phyloP scores from a whole-genome alignment of 1,140 invertebrate species.

The Delia radicum region DNA sequence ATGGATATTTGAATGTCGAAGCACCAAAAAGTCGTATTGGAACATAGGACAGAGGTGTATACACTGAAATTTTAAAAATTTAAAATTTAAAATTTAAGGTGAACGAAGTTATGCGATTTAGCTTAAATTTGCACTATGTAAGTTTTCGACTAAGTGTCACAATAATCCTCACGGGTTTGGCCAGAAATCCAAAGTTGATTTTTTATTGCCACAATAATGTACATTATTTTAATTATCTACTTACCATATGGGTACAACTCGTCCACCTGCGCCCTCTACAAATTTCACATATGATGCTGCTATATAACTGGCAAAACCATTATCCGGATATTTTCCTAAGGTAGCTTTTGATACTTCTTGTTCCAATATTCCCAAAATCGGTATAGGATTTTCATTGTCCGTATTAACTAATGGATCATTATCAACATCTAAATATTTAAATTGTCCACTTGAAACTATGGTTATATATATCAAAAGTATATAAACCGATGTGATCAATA shows the following conservation, averaged over 20 bases:
- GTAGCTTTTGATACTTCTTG: constrained; percentile 56
- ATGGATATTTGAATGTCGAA: no score
- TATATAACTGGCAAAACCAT: constrained; percentile 61
- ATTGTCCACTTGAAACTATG: not conserved
- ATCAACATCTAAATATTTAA: constrained; percentile 16
- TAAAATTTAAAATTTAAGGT: no score
- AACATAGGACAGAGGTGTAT: no score
- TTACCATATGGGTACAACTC: constrained; percentile 70
- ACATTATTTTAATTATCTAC: no score
- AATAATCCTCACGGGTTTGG: no score
- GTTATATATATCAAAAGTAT: not conserved
- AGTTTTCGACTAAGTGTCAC: no score
- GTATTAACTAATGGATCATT: constrained; percentile 18
- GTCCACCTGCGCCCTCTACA: constrained; percentile 69
- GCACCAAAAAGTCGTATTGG: no score
- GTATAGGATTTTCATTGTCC: constrained; percentile 29
- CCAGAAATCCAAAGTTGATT: no score
- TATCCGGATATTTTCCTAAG: constrained; percentile 35
- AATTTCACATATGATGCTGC: constrained; percentile 75
- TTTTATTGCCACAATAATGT: no score
- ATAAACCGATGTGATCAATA: not conserved
- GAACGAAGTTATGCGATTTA: no score
- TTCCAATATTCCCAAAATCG: constrained; percentile 56
- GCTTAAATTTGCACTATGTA: no score
- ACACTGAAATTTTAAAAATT: no score